Base-by-base conservation (phyloP, 2,888 invertebrate species). In the Euzophera pinguis region DNA sequence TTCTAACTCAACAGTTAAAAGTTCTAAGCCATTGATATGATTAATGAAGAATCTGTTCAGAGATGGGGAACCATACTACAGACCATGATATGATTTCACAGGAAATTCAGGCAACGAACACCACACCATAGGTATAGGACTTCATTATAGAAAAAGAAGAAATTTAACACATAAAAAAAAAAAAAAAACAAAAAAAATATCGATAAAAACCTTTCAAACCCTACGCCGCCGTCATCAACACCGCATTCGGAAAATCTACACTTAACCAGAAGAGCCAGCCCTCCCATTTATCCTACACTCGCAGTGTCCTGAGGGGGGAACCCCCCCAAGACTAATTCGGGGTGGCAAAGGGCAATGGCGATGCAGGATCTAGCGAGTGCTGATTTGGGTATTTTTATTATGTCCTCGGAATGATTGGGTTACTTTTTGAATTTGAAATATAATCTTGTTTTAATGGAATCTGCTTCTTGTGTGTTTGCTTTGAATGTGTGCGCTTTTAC, bases 161-260 rank as follows among this genome's bases (percentile, higher is more conserved):
- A 29, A 29, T 7, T 29, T 29, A 4, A 29, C 7, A 29, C 4
- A 29, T 29, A 29, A 29, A 29, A 6, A 29, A 6, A 12, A n/a
- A 43, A 27, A 43, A 51, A 47, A 47, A 49, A 17, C 7, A 45
- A 51, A 47, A 45, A 47, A 14, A 41, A 53, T 68, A 73, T 78
- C 77, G 77, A 80, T 65, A 62, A 60, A 54, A 22, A 10, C 17
- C 17, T 27, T 34, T 58, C 71, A 71, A 70, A 10, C 80, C 57
- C 74, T 75, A 77, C 41, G 41, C 63, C 73, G 78, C 85, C 86
- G 81, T 89, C 90, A 90, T 90, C 90, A 90, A 90, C 90, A 90
- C 90, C 90, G 90, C 90, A 90, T 90, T 90, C 86, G 88, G 89
- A 89, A 90, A 90, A 90, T 90, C 89, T 89, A 90, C 90, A 90